Evolutionary conservation across 2,797 vertebrate genomes (phyloP), one percentile per base, ranked within the genome.

Genomic region (Geotrypetes seraphini): DNA sequence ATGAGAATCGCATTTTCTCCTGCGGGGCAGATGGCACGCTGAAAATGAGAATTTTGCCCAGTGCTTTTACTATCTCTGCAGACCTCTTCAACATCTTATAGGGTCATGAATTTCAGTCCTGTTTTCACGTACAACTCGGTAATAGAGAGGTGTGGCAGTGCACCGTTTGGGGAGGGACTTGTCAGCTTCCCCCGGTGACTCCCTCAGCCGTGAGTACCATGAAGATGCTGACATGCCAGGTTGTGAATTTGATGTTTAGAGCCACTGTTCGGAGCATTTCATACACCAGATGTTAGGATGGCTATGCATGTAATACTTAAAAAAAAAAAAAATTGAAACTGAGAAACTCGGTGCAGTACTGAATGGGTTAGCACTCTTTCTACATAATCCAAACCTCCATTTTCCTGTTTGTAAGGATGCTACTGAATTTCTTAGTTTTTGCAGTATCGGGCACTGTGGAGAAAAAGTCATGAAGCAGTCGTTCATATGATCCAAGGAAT

Each of bases 11-110:
- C 32, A 85, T 96, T 72, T 97, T 98, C 77, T 96, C 95, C 59
- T 99, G 96, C 25, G 96, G 95, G 25, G 96, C 96, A 2, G 96
- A 99, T 12, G 96, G 96, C 49, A 97, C 96, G 0, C 77, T 99
- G 59, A 99, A 99, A 73, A 97, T 96, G 80, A 81, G 96, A 52
- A 88, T 93, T 48, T 83, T 98, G 19, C 94, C 93, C 3, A 91
- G 75, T 50, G 84, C 89, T 71, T 95, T 95, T 83, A 88, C 89
- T 36, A 73, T 92, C 56, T 88, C 90, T 34, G 75, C 73, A 49
- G 79, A 83, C 75, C 81, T 96, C 71, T 87, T 90, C 16, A 87
- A 93, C 59, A 66, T 88, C 56, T 86, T 97, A 58, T 96, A 91
- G 78, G 19, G 1, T 33, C 53, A 28, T 5, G 20, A 32, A 36